These are phyloP conservation scores for Copsychus sechellarum DNA, from an alignment of 2,113 vertebrate genomes.

Conservation along the genomic window DNA sequence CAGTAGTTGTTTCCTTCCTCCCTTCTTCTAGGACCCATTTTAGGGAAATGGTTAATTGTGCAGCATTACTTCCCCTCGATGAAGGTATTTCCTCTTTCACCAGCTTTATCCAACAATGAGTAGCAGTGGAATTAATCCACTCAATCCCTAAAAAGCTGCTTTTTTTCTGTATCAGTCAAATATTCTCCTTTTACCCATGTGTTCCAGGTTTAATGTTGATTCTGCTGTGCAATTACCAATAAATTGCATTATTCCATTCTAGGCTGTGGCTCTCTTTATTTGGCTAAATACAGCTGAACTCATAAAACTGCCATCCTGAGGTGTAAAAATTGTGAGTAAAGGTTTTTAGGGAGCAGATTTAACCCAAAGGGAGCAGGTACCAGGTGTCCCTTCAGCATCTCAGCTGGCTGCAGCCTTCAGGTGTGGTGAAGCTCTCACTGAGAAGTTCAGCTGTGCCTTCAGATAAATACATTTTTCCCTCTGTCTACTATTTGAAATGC, in stretches of 20 bases:
- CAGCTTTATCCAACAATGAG: rapidly evolving
- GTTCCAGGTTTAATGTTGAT: background rate
- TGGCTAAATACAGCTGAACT: background rate
- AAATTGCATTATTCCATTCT: constrained; percentile 47
- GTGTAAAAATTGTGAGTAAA: background rate
- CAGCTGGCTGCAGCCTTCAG: background rate
- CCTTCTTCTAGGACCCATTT: background rate
- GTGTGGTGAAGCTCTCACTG: background rate
- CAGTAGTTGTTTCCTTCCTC: background rate
- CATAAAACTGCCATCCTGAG: background rate
- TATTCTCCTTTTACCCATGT: background rate
- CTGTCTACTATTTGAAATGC: background rate
- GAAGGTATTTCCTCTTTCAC: background rate
- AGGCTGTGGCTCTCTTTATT: background rate
- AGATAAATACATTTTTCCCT: background rate
- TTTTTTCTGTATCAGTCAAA: background rate
- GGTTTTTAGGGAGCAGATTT: background rate
- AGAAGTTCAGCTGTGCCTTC: background rate
- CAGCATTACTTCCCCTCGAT: background rate
- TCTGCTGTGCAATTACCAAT: constrained; percentile 38
- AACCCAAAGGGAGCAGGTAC: rapidly evolving
- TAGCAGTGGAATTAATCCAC: background rate
- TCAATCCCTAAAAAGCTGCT: background rate
- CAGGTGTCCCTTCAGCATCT: background rate
- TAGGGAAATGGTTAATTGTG: background rate